Evolutionary conservation across 1,140 invertebrate species (phyloP).

Genomic region (Eupeodes corollae): DNA sequence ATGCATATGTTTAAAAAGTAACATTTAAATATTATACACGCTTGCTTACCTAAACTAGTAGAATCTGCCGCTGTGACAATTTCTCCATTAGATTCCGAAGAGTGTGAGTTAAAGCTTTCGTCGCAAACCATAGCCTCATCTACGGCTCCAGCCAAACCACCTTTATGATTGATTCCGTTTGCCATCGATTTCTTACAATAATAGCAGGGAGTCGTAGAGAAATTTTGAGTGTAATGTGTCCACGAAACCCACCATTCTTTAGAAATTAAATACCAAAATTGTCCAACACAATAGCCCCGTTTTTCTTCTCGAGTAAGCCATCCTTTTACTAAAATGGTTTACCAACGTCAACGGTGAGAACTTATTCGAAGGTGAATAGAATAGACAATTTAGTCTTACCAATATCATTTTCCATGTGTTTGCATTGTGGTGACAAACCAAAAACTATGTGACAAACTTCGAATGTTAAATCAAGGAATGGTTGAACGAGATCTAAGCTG

Average conservation of each 20-base stretch:
- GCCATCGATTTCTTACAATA: constrained; percentile 26
- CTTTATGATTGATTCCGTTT: constrained; percentile 8
- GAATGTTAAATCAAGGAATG: constrained; percentile 65
- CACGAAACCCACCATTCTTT: constrained; percentile 75
- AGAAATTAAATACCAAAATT: constrained; percentile 77
- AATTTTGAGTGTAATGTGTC: constrained; percentile 54
- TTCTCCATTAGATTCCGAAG: constrained; percentile 49
- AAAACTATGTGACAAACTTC: constrained; percentile 84
- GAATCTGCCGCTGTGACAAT: constrained; percentile 44
- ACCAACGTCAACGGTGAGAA: constrained; percentile 3
- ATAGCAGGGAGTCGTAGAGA: constrained; percentile 28
- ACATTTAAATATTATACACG: not conserved
- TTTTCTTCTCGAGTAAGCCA: constrained; percentile 68
- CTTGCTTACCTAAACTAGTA: constrained; percentile 13
- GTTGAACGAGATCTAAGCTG: constrained; percentile 52
- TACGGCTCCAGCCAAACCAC: constrained; percentile 14
- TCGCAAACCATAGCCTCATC: constrained; percentile 51
- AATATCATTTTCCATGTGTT: constrained; percentile 69
- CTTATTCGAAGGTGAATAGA: too few species aligned
- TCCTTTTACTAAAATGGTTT: constrained; percentile 45
- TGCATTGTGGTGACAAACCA: constrained; percentile 65
- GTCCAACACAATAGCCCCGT: constrained; percentile 59
- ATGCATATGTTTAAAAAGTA: not conserved
- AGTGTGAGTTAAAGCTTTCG: constrained; percentile 51
- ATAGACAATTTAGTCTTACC: too few species aligned